phyloP scores from a whole-genome alignment of 2,113 vertebrate species.

The Ammodytes marinus region DNA sequence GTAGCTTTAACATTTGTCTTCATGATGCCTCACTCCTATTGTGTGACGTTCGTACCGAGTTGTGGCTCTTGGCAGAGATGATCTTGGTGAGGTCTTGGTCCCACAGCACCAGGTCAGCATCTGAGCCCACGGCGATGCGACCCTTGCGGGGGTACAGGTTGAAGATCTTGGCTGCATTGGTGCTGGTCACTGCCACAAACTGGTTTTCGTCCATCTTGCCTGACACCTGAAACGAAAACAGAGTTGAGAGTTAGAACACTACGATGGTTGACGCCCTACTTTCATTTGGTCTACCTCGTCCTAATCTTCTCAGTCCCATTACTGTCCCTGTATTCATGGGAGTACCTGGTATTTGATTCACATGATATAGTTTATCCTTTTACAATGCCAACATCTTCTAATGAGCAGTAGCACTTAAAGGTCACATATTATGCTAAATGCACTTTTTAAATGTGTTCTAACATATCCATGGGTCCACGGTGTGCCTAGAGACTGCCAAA shows the following conservation, averaged over 20 bases:
- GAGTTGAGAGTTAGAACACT: conserved; percentile 2
- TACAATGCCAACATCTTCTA: not conserved
- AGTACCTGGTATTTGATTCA: no score
- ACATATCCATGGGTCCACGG: no score
- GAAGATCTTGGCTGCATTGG: conserved; percentile 98
- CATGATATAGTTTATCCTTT: not conserved
- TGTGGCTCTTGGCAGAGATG: conserved; percentile 98
- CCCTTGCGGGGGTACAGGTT: conserved; percentile 98
- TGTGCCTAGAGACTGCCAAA: no score
- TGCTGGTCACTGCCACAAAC: conserved; percentile 98
- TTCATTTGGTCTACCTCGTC: not conserved
- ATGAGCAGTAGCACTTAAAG: not conserved
- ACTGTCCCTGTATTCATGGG: not conserved
- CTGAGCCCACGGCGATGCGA: conserved; percentile 95
- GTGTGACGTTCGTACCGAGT: conserved; percentile 85
- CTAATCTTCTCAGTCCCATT: not conserved
- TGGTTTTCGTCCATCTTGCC: conserved; percentile 99
- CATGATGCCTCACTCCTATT: not conserved
- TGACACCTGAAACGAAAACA: conserved; percentile 87
- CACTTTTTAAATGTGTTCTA: no score
- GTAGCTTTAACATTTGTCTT: not conserved
- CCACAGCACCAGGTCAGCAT: conserved; percentile 97
- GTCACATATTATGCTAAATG: no score
- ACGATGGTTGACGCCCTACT: not conserved
- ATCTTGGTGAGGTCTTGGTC: conserved; percentile 95